Evolutionary conservation across 2,113 vertebrate species (phyloP), one percentile per base, ranked within the genome.

Genomic region (Sclerurus mexicanus): DNA sequence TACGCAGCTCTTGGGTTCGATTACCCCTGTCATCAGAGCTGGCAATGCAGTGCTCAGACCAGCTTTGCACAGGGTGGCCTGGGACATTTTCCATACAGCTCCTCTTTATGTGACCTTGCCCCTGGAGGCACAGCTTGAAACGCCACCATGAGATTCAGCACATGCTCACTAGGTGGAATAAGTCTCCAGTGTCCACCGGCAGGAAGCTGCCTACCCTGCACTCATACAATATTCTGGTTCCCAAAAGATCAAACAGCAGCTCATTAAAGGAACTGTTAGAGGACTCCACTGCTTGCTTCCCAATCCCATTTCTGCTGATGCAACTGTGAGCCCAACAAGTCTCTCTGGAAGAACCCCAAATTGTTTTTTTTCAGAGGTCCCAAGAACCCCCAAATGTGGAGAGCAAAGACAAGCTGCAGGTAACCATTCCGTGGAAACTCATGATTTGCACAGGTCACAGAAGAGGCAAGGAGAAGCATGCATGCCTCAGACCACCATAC

Each of bases 281-380:
- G 13, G 28, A 58, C 44, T 80, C 40, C 63, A 4, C 12, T 67
- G 9, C 19, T n/a, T 67, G 12, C 8, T 40, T 15, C 21, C 10
- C 35, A 33, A 11, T 14, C 12, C 23, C 12, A 18, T 27, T 62
- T 80, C 55, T 68, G 33, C n/a, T 47, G 19, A 63, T 1, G 0
- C 5, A 47, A 42, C 5, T 1, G 2, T 31, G 19, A 18, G 39
- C 12, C 12, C 27, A 40, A 46, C 22, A 25, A 0, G 0, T 14
- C 15, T 33, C n/a, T 66, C 42, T 46, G 12, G 12, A 83, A 50
- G 14, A 95, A 35, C 12, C 22, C 8, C 28, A 56, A 39, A 53
- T 17, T 62, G 15, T n/a, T 42, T 60, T 83, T 47, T 47, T 35
- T 39, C 50, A 42, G 37, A 66, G 18, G 30, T 58, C 2, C 3